Evolutionary conservation across 2,113 vertebrate species (phyloP).

Genomic region (Seriola dumerili): DNA sequence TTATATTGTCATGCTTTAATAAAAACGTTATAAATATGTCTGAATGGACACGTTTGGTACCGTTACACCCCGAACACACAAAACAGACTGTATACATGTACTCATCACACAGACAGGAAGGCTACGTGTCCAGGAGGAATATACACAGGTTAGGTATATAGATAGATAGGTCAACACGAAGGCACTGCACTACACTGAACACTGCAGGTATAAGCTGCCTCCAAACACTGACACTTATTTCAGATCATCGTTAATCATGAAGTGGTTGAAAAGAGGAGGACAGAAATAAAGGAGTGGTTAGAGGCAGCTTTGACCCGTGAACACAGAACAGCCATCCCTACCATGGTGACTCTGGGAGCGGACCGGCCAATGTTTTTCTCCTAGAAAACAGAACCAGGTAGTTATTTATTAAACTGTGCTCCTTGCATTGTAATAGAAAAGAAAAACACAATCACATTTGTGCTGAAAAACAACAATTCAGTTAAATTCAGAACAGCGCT

Average conservation of each 20-base stretch:
- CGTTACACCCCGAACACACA: slow-evolving; percentile 66
- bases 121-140: slow-evolving; percentile 50
- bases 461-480: not conserved
- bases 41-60: slow-evolving; percentile 18
- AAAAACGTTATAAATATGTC: not conserved
- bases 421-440: slow-evolving; percentile 4
- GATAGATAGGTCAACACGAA: slow-evolving; percentile 48
- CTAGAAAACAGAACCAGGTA: slow-evolving; percentile 85
- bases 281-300: slow-evolving; percentile 49
- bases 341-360: slow-evolving; percentile 88
- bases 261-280: slow-evolving; percentile 16
- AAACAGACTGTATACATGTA: slow-evolving; percentile 65
- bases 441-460: slow-evolving; percentile 27
- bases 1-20: not conserved
- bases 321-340: slow-evolving; percentile 84
- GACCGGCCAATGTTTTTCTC: slow-evolving; percentile 86
- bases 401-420: slow-evolving; percentile 55
- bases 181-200: slow-evolving; percentile 75
- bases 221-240: slow-evolving; percentile 60
- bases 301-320: slow-evolving; percentile 74
- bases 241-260: slow-evolving; percentile 6
- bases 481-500: slow-evolving; percentile 8
- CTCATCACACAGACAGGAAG: slow-evolving; percentile 77
- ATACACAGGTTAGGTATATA: slow-evolving; percentile 64
- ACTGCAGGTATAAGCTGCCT: slow-evolving; percentile 73